Conservation (phyloP, 2,797 vertebrate species). For the Melanogrammus aeglefinus region DNA sequence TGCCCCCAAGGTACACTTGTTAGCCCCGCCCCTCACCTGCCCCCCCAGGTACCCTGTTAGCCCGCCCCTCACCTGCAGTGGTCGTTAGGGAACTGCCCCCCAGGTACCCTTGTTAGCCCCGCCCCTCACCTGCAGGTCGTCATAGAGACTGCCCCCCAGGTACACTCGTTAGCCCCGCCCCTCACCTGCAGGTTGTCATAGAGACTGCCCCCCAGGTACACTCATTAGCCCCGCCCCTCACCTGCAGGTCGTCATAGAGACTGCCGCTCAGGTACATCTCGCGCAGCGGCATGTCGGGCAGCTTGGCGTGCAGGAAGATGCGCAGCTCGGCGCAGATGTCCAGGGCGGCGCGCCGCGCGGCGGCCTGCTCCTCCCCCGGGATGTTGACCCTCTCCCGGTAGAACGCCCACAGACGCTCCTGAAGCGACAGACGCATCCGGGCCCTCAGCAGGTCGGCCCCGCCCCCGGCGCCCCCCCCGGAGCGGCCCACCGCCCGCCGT, state of each 20-base stretch:
- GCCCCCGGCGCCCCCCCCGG: slow-evolving; percentile 37
- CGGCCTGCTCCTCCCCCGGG: slow-evolving; percentile 83
- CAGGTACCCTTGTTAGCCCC: neutral
- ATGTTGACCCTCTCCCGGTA: slow-evolving; percentile 86
- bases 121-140: slow-evolving; percentile 87
- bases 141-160: slow-evolving; percentile 48
- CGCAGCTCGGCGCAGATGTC: slow-evolving; percentile 94
- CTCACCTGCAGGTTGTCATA: slow-evolving; percentile 92
- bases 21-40: too few relatives aligned
- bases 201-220: neutral
- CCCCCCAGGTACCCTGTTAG: neutral
- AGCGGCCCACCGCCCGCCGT: slow-evolving; percentile 58
- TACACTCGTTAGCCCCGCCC: neutral
- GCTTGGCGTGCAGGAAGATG: slow-evolving; percentile 89
- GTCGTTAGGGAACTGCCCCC: slow-evolving; percentile 73
- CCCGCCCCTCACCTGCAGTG: slow-evolving; percentile 81
- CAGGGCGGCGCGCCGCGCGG: slow-evolving; percentile 88
- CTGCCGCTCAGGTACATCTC: slow-evolving; percentile 99
- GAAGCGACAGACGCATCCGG: slow-evolving; percentile 87
- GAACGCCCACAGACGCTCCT: slow-evolving; percentile 89
- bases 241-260: slow-evolving; percentile 95
- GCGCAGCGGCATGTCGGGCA: slow-evolving; percentile 95
- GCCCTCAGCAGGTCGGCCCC: slow-evolving; percentile 65
- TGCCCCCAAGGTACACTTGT: slow-evolving; percentile 62
- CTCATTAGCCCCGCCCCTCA: slow-evolving; percentile 47